A percentile compares a stretch with the other conserved stretches of the same genome.
These are phyloP conservation scores for Pontoporia blainvillei DNA, from an alignment of 2,113 vertebrate species.

Conservation along the genomic window DNA sequence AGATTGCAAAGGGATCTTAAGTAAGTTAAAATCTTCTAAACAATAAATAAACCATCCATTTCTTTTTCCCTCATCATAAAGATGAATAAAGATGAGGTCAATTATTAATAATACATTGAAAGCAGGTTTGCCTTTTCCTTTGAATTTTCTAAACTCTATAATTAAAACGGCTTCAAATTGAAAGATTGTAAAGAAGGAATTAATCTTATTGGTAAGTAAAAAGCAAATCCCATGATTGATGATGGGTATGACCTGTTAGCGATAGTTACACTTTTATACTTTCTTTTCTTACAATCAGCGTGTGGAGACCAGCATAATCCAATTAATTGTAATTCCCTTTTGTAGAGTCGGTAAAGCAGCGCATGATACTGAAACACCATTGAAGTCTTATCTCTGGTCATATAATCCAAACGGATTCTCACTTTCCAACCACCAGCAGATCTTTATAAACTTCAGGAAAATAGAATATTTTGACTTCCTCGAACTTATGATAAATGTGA, in stretches of 20 bases:
- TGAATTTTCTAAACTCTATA: slow-evolving; percentile 79
- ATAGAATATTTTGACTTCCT: slow-evolving; percentile 74
- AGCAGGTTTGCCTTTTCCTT: slow-evolving; percentile 73
- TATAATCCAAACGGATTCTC: slow-evolving; percentile 83
- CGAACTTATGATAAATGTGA: slow-evolving; percentile 68
- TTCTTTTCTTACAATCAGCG: slow-evolving; percentile 80
- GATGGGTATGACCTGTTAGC: slow-evolving; percentile 80
- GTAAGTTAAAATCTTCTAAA: slow-evolving; percentile 41
- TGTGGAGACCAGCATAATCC: slow-evolving; percentile 84
- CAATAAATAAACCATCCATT: slow-evolving; percentile 50
- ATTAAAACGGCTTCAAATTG: slow-evolving; percentile 78
- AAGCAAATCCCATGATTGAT: slow-evolving; percentile 81
- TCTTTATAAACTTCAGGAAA: slow-evolving; percentile 79
- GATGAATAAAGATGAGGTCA: slow-evolving; percentile 56
- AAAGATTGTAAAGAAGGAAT: slow-evolving; percentile 80
- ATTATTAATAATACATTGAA: slow-evolving; percentile 60
- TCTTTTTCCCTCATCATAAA: slow-evolving; percentile 35
- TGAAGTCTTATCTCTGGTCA: slow-evolving; percentile 84
- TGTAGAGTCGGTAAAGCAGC: slow-evolving; percentile 78
- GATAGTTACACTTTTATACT: slow-evolving; percentile 82
- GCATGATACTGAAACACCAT: slow-evolving; percentile 80
- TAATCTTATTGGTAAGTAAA: slow-evolving; percentile 84
- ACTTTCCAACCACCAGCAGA: slow-evolving; percentile 76
- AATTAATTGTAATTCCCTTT: slow-evolving; percentile 87
- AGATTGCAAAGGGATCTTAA: slow-evolving; percentile 19